Evolutionary conservation across 2,797 vertebrate species (phyloP).

Genomic region (Emys orbicularis): DNA sequence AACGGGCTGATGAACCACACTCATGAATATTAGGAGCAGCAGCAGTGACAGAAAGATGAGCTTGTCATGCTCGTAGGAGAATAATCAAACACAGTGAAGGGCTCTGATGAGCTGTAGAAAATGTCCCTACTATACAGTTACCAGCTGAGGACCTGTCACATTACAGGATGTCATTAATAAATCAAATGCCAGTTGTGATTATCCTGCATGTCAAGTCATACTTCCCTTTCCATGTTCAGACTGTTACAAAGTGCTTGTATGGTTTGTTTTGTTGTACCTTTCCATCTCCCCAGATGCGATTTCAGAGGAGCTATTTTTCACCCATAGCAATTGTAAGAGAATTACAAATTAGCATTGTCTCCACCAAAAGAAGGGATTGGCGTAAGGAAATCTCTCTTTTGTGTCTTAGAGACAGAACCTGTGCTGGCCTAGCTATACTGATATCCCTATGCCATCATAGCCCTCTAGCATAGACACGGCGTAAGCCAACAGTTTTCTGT

Average conservation of each 20-base stretch:
- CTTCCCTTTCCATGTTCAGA: slow-evolving; percentile 2
- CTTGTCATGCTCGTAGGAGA: background rate
- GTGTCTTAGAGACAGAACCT: background rate
- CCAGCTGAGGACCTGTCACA: background rate
- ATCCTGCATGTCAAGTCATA: background rate
- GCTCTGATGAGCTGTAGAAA: background rate
- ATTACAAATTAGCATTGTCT: slow-evolving; percentile 35
- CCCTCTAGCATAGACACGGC: too few relatives aligned
- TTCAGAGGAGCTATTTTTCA: slow-evolving; percentile 46
- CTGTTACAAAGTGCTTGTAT: background rate
- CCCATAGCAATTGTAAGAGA: background rate
- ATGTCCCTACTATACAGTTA: background rate
- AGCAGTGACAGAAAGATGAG: background rate
- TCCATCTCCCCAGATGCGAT: background rate
- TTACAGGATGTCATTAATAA: background rate
- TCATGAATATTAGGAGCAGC: background rate
- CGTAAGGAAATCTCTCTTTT: slow-evolving; percentile 59
- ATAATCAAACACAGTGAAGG: background rate
- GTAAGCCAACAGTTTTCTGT: background rate
- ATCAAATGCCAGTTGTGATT: background rate
- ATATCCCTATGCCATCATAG: too few relatives aligned
- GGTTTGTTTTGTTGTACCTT: slow-evolving; percentile 30
- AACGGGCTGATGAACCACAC: background rate
- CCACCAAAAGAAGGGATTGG: slow-evolving; percentile 20
- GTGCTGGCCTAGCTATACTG: too few relatives aligned